phyloP scores from a whole-genome alignment of 1,140 invertebrate species.

The Halesus radiatus region DNA sequence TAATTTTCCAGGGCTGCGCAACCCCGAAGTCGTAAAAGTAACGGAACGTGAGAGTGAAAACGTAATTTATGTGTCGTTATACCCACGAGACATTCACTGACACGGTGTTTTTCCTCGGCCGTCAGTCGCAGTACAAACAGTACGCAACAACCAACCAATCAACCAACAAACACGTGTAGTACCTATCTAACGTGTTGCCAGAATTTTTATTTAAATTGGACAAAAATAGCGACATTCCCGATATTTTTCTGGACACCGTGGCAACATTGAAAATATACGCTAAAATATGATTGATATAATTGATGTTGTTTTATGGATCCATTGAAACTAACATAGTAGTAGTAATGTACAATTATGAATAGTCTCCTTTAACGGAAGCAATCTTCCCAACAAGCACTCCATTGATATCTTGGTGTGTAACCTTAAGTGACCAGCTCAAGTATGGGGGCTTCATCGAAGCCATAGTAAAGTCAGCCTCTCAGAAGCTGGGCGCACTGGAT shows the following conservation, averaged over 20 bases:
- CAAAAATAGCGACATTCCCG: not conserved
- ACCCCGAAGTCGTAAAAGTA: conserved; percentile 6
- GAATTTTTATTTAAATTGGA: conserved; percentile 14
- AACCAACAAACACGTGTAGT: not conserved
- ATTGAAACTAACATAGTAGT: not conserved
- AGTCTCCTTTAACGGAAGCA: no score
- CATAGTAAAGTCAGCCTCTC: no score
- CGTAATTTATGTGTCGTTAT: conserved; percentile 39
- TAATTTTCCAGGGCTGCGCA: conserved; percentile 1
- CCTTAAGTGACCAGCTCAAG: no score
- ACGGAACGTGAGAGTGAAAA: conserved; percentile 36
- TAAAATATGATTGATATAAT: not conserved
- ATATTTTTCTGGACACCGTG: not conserved
- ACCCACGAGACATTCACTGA: not conserved
- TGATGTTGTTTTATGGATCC: not conserved
- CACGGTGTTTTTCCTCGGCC: conserved; percentile 6
- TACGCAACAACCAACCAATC: no score
- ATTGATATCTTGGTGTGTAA: no score
- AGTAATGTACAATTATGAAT: not conserved
- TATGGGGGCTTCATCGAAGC: no score
- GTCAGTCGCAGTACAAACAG: not conserved
- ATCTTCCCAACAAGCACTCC: no score
- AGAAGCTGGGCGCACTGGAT: no score
- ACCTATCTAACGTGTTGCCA: not conserved
- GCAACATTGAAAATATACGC: not conserved